Percentiles rank a stretch among this genome's conserved stretches.
phyloP scores from a whole-genome alignment of 2,113 vertebrate genomes.

The Piprites chloris region DNA sequence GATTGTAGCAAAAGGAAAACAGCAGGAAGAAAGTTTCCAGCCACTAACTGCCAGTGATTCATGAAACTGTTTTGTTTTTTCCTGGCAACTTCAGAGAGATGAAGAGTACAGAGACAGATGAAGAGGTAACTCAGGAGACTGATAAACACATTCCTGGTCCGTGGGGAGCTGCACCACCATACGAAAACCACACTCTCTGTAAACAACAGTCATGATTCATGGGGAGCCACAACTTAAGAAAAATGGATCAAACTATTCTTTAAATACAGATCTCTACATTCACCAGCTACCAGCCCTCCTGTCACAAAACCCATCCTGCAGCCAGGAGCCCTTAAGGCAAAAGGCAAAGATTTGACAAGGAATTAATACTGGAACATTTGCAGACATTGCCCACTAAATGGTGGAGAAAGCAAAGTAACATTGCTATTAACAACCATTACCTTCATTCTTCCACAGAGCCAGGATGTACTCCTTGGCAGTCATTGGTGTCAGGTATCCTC shows the following conservation, averaged over 20 bases:
- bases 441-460: slow-evolving; percentile 90
- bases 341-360: background rate
- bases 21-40: background rate
- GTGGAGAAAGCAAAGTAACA: background rate
- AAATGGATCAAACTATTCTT: background rate
- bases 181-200: background rate
- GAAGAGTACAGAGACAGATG: no score
- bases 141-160: background rate
- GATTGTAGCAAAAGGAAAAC: background rate
- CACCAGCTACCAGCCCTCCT: background rate
- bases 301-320: background rate
- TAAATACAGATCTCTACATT: background rate
- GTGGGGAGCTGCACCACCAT: background rate
- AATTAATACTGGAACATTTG: background rate
- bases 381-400: background rate
- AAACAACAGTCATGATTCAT: background rate
- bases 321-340: background rate
- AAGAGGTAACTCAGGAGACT: background rate
- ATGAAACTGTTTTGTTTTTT: background rate
- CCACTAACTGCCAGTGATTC: background rate
- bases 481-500: slow-evolving; percentile 87
- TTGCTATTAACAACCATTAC: slow-evolving; percentile 59
- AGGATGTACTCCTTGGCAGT: slow-evolving; percentile 81
- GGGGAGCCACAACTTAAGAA: background rate
- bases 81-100: background rate